Evolutionary conservation across 2,113 vertebrate genomes (phyloP), one percentile per base, ranked within the genome.

Genomic region (Willisornis vidua): DNA sequence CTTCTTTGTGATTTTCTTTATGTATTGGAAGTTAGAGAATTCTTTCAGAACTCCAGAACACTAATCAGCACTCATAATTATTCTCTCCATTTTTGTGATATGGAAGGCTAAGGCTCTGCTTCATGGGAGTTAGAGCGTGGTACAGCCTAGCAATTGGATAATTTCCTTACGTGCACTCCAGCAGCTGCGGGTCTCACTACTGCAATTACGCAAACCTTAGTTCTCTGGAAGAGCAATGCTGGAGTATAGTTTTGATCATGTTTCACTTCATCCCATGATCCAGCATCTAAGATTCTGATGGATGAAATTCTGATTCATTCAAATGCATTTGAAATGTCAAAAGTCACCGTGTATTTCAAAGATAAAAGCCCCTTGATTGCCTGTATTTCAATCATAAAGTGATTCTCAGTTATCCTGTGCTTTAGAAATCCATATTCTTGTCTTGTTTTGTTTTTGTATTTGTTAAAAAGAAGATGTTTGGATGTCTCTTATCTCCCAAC

Each of bases 211-310:
- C 35, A 73, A 19, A 45, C 29, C 62, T 67, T 1, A 63, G 22
- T 61, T 87, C 29, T 80, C 9, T 88, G 22, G 24, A 72, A 93
- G 8, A 65, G 15, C 24, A 15, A 29, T 39, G 14, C 46, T 77
- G 33, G 14, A 48, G 43, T 19, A n/a, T 19, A 49, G 20, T 51
- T 70, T 84, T 55, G 12, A 12, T 49, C 2, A 1, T 1, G 0
- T 45, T 86, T 90, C 81, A 41, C 12, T 85, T 91, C 33, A 65
- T 92, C 70, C 19, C 18, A 3, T 85, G 29, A 78, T 75, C 13
- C 33, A 62, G 8, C n/a, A 37, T 23, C 45, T 33, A 12, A 28
- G 23, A 23, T 48, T 81, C 48, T 39, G 59, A 52, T 82, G 16
- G 14, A 29, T 74, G 48, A 68, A 75, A 80, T 65, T 78, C n/a